phyloP scores from a whole-genome alignment of 2,888 invertebrate species.

The Alloplasta piceator region DNA sequence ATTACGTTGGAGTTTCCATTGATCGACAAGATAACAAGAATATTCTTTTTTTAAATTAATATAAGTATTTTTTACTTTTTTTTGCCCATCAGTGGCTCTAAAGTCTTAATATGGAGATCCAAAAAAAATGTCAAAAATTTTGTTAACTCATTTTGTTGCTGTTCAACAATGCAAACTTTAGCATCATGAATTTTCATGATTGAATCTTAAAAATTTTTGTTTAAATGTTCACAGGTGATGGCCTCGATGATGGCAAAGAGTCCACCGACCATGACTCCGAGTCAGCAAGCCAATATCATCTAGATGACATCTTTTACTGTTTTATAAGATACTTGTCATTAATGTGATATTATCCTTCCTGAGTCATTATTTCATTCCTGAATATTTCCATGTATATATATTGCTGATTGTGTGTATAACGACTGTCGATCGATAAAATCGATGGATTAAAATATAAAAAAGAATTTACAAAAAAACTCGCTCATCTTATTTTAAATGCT shows the following conservation, averaged over 20 bases:
- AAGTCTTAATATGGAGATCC: too few relatives aligned
- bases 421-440: background rate
- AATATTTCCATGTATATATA: slow-evolving; percentile 55
- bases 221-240: slow-evolving; percentile 71
- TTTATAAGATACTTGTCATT: slow-evolving; percentile 33
- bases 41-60: too few relatives aligned
- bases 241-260: slow-evolving; percentile 80
- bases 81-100: too few relatives aligned
- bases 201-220: slow-evolving; percentile 10
- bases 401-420: slow-evolving; percentile 21
- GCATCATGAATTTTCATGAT: background rate
- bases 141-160: too few relatives aligned
- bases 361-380: slow-evolving; percentile 60
- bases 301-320: slow-evolving; percentile 61
- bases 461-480: too few relatives aligned
- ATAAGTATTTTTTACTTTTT: too few relatives aligned
- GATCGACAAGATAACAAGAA: too few relatives aligned
- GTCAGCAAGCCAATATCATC: slow-evolving; percentile 77
- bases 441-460: too few relatives aligned
- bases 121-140: too few relatives aligned
- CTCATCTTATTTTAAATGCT: too few relatives aligned
- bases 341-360: slow-evolving; percentile 47
- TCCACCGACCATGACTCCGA: slow-evolving; percentile 77
- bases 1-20: too few relatives aligned
- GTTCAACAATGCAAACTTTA: background rate